phyloP scores from a whole-genome alignment of 1,140 invertebrate species.

The Hesperophylax magnus region DNA sequence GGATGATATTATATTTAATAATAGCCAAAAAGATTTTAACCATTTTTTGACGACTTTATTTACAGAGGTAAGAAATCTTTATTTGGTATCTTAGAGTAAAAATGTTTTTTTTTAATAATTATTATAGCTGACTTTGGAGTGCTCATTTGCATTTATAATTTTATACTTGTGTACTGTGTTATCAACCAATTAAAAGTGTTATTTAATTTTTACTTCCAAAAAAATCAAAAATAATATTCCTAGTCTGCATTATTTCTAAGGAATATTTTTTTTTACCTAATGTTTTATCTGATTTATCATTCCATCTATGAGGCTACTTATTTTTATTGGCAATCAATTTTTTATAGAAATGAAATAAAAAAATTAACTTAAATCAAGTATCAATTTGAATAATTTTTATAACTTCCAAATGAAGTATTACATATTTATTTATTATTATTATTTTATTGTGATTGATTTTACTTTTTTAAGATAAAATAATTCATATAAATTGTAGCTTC shows the following conservation, averaged over 20 bases:
- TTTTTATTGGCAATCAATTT: conserved; percentile 7
- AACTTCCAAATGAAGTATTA: background rate
- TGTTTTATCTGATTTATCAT: conserved; percentile 19
- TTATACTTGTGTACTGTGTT: background rate
- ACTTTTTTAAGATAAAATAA: background rate
- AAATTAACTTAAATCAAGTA: too few species aligned
- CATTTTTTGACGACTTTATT: too few species aligned
- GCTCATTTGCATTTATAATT: conserved; percentile 3
- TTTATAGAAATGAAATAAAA: background rate
- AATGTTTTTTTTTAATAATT: too few species aligned
- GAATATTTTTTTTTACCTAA: background rate
- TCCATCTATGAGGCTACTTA: background rate
- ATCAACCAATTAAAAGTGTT: background rate
- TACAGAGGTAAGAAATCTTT: too few species aligned
- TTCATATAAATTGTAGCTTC: background rate
- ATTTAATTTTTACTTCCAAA: conserved; percentile 15
- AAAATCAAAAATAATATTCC: conserved; percentile 1
- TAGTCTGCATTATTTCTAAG: background rate
- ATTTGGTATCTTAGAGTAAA: too few species aligned
- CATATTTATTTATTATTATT: background rate
- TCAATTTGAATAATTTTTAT: too few species aligned
- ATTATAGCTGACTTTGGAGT: background rate
- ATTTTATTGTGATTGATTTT: background rate
- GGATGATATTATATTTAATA: too few species aligned
- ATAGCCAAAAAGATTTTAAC: too few species aligned